Evolutionary conservation across 2,113 vertebrate genomes (phyloP), one percentile per base, ranked within the genome.

Genomic region (Nibea albiflora): DNA sequence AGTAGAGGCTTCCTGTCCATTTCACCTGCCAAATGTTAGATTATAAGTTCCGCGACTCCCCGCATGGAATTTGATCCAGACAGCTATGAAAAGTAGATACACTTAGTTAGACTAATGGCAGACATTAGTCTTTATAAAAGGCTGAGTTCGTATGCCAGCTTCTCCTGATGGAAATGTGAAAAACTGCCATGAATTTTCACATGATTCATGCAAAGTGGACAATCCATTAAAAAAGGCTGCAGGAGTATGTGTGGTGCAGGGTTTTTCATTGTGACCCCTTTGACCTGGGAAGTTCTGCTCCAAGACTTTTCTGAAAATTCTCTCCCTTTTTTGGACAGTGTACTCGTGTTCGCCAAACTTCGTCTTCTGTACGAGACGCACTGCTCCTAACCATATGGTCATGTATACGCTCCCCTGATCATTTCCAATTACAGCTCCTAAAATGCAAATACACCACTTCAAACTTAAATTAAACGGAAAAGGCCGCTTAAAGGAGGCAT

Each of bases 91-190:
- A 86, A 80, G 76, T 79, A 88, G 61, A 61, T 53, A 42, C 69
- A 79, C 72, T 87, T 80, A 85, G 64, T 69, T 66, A 42, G 62
- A 77, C 76, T 89, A 90, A 89, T 89, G 71, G 70, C 52, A 71
- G 50, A 66, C 58, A 89, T 90, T 82, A 65, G 60, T 78, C 87
- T 82, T 73, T 47, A 73, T 85, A 82, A 86, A 8, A 77, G 20
- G 68, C 46, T 64, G 52, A 14, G 31, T 28, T 71, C 2, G 1
- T 61, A 2, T 39, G 49, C 64, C 66, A 71, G 44, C 39, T 39
- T 72, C 49, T 76, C 20, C 28, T 60, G 42, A 50, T n/a, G 28
- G 31, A 84, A 61, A 31, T 76, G 67, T 50, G 50, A 78, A 76
- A 78, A 76, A 54, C 3, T 19, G 15, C 52, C 26, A 24, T 20